These are phyloP conservation scores for fruit fly (Drosophila melanogaster) DNA, from an alignment of 1,140 invertebrate species.

Conservation along the genomic window DNA sequence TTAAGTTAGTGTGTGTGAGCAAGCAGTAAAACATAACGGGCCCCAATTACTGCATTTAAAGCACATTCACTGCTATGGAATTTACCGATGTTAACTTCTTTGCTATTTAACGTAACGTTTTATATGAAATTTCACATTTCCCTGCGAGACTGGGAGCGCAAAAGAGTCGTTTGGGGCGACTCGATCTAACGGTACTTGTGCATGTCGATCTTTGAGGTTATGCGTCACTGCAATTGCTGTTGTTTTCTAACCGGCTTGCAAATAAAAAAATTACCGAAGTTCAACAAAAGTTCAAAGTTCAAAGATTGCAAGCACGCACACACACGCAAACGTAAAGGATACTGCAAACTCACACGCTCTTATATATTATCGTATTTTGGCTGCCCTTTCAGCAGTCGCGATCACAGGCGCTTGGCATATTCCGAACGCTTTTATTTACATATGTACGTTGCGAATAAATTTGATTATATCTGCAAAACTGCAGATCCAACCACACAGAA, in stretches of 20 bases:
- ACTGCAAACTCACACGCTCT: constrained; percentile 50
- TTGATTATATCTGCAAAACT: constrained; percentile 73
- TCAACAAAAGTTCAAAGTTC: constrained; percentile 51
- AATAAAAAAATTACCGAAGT: constrained; percentile 48
- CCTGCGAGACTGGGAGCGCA: constrained; percentile 30
- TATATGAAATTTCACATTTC: constrained; percentile 40
- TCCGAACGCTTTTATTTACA: constrained; percentile 50
- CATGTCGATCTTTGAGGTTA: constrained; percentile 64
- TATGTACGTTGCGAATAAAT: constrained; percentile 69
- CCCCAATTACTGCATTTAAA: constrained; percentile 75
- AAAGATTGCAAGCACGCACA: constrained; percentile 18
- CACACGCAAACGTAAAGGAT: constrained; percentile 12
- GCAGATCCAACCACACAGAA: constrained; percentile 4
- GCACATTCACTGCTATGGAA: constrained; percentile 44
- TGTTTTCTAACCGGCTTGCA: constrained; percentile 41
- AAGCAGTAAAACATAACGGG: constrained; percentile 79
- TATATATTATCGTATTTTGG: constrained; percentile 26
- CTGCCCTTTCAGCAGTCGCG: constrained; percentile 55
- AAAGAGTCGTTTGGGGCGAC: constrained; percentile 18
- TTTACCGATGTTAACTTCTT: constrained; percentile 55
- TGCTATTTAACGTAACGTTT: constrained; percentile 26
- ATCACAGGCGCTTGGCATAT: constrained; percentile 62
- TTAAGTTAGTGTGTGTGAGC: constrained; percentile 41
- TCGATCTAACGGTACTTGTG: constrained; percentile 58
- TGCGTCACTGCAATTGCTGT: constrained; percentile 52